Percentiles rank a stretch among this genome's conserved stretches.
Evolutionary conservation across 2,888 invertebrate species (phyloP).

Genomic region (Euzophera pinguis): DNA sequence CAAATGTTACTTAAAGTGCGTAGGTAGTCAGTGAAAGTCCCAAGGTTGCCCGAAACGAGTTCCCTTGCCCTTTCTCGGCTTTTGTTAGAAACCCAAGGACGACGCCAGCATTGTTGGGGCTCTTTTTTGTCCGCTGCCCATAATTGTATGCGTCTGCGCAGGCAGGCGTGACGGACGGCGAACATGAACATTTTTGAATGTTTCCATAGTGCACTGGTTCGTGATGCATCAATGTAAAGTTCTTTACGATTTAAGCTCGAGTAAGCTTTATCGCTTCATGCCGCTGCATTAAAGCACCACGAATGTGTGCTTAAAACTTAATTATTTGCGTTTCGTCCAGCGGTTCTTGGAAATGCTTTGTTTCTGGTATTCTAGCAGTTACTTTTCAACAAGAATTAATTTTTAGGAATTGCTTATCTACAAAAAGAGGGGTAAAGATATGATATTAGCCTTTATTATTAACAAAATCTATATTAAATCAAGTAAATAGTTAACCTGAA

Average conservation of each 20-base stretch:
- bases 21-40: constrained; percentile 77
- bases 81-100: constrained; percentile 76
- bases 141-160: constrained; percentile 75
- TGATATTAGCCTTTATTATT: no score
- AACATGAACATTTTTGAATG: constrained; percentile 48
- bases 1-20: constrained; percentile 47
- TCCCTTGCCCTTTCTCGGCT: constrained; percentile 77
- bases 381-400: neutral
- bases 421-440: no score
- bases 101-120: constrained; percentile 66
- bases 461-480: no score
- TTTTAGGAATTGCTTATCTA: neutral
- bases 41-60: constrained; percentile 73
- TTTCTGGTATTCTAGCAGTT: neutral
- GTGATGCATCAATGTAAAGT: constrained; percentile 21
- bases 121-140: constrained; percentile 62
- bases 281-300: constrained; percentile 39
- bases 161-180: constrained; percentile 57
- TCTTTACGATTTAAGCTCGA: constrained; percentile 24
- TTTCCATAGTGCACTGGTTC: constrained; percentile 47
- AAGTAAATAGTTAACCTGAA: no score
- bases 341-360: neutral
- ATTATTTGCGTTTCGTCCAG: constrained; percentile 21
- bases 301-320: constrained; percentile 37
- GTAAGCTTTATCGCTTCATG: constrained; percentile 46